Evolutionary conservation across 2,113 vertebrate species (phyloP), one percentile per base, ranked within the genome.

Genomic region (Hemicordylus capensis): DNA sequence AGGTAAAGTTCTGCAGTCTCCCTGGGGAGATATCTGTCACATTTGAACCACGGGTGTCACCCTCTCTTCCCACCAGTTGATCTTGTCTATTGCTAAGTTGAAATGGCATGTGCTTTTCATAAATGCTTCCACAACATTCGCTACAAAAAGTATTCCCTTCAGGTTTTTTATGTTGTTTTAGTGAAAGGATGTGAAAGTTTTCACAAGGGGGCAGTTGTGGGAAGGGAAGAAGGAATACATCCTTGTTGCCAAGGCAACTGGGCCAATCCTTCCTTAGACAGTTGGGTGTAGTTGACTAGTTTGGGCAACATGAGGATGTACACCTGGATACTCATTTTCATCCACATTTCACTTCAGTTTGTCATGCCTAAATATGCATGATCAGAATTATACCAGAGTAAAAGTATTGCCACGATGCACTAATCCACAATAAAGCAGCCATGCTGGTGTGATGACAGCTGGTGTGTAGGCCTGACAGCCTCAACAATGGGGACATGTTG

Each of bases 11-110:
- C 54, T 77, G 28, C 26, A 59, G 26, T 79, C 67, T 63, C 84
- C 84, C 67, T 51, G 58, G 31, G 67, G 84, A 85, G 84, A 73
- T 66, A 84, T 73, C 54, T 85, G 56, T 63, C 67, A 63, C 48
- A 63, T 63, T 42, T 79, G 84, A 85, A 85, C 67, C n/a, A 61
- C 37, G 59, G 56, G 54, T 44, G 34, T 61, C 67, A 76, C 80
- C 84, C 46, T 48, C 58, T 59, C 82, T 76, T 39, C 64, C 64
- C 39, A 70, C 51, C 75, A 73, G 76, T 67, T 63, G 28, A 56
- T 10, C 44, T 73, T 59, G 31, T 20, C 56, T 14, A 61, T 39
- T 31, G 6, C 56, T 39, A 17, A 79, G 42, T 15, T 51, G 61
- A 48, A 85, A 80, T 34, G n/a, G 54, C n/a, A 72, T 79, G 69